Evolutionary conservation across 2,888 invertebrate genomes (phyloP), one percentile per base, ranked within the genome.

Genomic region (Phasia obesa): DNA sequence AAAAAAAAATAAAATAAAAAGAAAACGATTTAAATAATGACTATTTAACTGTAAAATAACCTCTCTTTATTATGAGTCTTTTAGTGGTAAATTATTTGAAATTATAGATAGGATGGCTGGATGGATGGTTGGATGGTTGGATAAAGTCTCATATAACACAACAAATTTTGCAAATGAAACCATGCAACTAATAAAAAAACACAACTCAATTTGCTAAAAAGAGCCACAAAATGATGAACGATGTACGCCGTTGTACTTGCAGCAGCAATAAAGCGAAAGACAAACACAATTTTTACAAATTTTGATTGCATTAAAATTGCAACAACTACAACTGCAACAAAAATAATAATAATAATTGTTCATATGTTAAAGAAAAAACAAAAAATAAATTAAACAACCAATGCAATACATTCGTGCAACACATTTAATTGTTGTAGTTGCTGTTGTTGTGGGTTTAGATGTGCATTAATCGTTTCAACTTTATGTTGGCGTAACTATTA

Each of bases 261-360:
- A 11, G 65, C 47, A 11, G 35, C 35, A 35, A 35, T 35, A 35
- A 35, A 35, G 11, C 35, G 11, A 35, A 76, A 38, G n/a, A 35
- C 47, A 42, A 47, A 47, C 7, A 76, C n/a, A 51, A 60, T 49
- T 53, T 65, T 65, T 51, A 69, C 55, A 75, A 75, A 64, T 79
- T 83, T 83, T 71, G 65, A 83, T 83, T 83, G 78, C 83, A 75
- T 71, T 70, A 79, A 83, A 57, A 59, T 57, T 65, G 53, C 74
- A 82, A 38, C 69, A 77, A 44, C 59, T 55, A 51, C 17, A 67
- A 23, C 47, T 59, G 21, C 35, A 57, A 17, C 4, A 57, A 6
- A 1, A 9, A 17, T 23, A 60, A 13, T 47, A 70, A 75, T 70
- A 67, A 71, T 79, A 51, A 79, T 79, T 79, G 67, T 31, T 65